Evolutionary conservation across 2,113 vertebrate species (phyloP), one percentile per base, ranked within the genome.

Genomic region (Pleuronectes platessa): DNA sequence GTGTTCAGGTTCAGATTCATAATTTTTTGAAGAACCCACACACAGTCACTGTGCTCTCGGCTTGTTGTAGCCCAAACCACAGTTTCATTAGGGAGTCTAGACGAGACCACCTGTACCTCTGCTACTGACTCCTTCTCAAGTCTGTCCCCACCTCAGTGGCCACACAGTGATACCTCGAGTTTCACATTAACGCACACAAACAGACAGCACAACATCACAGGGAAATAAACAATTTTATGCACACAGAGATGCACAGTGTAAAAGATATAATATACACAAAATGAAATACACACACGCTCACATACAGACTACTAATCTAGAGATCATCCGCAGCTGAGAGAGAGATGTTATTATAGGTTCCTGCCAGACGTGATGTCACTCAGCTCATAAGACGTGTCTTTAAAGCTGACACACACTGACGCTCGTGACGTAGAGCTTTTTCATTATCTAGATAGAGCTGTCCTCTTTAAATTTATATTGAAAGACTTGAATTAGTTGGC

Each of bases 61-160:
- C 51, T 71, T 54, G 21, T 59, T 68, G 79, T 56, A 76, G 86
- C 79, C 63, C 71, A 90, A 88, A 93, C 90, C 92, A 79, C 91
- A 86, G 80, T 79, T 93, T 90, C 86, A 93, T 93, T 92, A 92
- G 18, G 2, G 68, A 85, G 93, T 92, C 93, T 90, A 93, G 93
- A 93, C 91, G 5, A 82, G 91, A 90, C 88, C 89, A 88, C 78
- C 79, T 79, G 72, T 74, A 74, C 72, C 86, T 88, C 81, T 66
- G 60, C 62, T 69, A 55, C 79, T 55, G 68, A 79, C 77, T 86
- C 76, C 71, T 83, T 71, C 70, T 76, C 63, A 18, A 76, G 24
- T 72, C 68, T 83, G 68, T 64, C 62, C 80, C 84, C 84, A 86
- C 76, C 73, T 88, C 82, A 72, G 59, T 64, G 56, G 71, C 68